Evolutionary conservation across 1,140 invertebrate species (phyloP).

Genomic region (Cotesia glomerata): DNA sequence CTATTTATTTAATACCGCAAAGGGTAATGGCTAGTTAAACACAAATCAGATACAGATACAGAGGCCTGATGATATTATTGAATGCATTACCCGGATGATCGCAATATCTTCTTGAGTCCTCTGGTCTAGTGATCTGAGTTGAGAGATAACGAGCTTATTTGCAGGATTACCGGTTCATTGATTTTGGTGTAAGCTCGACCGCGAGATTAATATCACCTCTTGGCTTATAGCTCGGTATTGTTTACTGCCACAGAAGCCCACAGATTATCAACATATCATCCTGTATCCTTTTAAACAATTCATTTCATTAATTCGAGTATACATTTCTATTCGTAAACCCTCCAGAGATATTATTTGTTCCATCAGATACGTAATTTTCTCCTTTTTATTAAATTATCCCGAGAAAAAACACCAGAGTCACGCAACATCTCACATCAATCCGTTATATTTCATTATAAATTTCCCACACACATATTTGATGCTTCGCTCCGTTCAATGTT

Average conservation of each 20-base stretch:
- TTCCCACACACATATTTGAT: neutral
- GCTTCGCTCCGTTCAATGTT: too few relatives aligned
- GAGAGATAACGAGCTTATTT: constrained; percentile 4
- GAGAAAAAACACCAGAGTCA: constrained; percentile 9
- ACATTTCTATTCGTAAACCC: neutral
- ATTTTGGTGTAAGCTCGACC: neutral
- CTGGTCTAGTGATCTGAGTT: neutral
- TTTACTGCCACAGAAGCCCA: too few relatives aligned
- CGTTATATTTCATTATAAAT: constrained; percentile 1
- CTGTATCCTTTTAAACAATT: too few relatives aligned
- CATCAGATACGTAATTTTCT: neutral
- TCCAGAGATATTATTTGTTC: neutral
- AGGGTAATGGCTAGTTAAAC: too few relatives aligned
- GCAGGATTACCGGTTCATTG: neutral
- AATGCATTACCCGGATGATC: neutral
- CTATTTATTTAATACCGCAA: too few relatives aligned
- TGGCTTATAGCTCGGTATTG: neutral
- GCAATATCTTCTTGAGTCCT: neutral
- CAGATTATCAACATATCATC: too few relatives aligned
- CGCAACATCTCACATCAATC: constrained; percentile 5
- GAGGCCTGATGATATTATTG: too few relatives aligned
- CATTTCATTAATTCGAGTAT: neutral
- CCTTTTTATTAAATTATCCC: neutral
- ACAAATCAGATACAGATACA: too few relatives aligned
- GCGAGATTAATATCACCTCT: neutral